A percentile compares a stretch with the other conserved stretches of the same genome.
Conservation (phyloP, 2,797 vertebrate genomes). For the Rachycentron canadum region DNA sequence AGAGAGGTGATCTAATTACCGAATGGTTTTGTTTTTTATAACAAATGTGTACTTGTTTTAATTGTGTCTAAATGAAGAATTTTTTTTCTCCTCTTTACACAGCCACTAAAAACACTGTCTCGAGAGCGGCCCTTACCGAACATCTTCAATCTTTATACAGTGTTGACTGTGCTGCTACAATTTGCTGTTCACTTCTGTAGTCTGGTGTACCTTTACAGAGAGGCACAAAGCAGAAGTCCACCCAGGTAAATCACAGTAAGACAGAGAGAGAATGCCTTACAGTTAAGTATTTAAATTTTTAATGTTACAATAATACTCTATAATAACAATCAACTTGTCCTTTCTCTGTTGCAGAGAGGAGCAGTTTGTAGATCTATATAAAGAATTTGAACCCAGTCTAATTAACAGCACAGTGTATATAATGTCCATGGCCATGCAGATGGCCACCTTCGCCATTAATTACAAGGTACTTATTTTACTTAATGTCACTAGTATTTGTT, state of each 20-base stretch:
- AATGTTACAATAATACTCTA: conserved; percentile 9
- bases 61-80: neutral
- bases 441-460: conserved; percentile 99
- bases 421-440: conserved; percentile 99
- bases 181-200: conserved; percentile 97
- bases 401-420: conserved; percentile 99
- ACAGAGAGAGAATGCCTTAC: neutral
- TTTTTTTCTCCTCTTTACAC: conserved; percentile 30
- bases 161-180: conserved; percentile 95
- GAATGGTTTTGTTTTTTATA: conserved; percentile 21
- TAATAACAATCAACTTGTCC: conserved; percentile 11
- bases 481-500: neutral
- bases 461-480: conserved; percentile 91
- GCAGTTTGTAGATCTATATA: conserved; percentile 94
- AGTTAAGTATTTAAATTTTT: conserved; percentile 5
- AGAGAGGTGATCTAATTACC: neutral
- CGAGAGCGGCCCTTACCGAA: conserved; percentile 95
- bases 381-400: conserved; percentile 96
- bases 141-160: conserved; percentile 98
- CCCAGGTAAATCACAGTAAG: conserved; percentile 84
- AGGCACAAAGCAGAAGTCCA: conserved; percentile 90
- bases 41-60: neutral
- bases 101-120: conserved; percentile 96
- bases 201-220: conserved; percentile 92
- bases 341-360: conserved; percentile 84